These are phyloP conservation scores for Alloscopus bannaensis DNA, from an alignment of 2,888 invertebrate genomes.

Conservation along the genomic window DNA sequence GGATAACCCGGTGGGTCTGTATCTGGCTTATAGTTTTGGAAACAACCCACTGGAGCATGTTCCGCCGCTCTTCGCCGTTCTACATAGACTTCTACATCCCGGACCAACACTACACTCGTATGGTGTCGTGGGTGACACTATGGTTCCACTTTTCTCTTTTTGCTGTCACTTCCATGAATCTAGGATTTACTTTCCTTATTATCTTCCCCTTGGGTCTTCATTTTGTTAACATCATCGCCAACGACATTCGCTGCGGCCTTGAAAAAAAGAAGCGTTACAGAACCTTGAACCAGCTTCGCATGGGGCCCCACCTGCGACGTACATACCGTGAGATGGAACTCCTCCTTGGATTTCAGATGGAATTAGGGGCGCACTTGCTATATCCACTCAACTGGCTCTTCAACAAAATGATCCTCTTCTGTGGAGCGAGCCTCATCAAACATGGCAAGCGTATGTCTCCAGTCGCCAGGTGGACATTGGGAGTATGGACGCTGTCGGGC, in stretches of 20 bases:
- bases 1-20: background rate
- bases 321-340: constrained; percentile 26
- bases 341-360: constrained; percentile 5
- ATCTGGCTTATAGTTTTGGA: constrained; percentile 15
- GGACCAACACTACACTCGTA: constrained; percentile 12
- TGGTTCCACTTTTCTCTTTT: constrained; percentile 12
- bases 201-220: background rate
- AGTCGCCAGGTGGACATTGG: background rate
- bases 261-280: constrained; percentile 30
- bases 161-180: constrained; percentile 20
- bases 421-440: constrained; percentile 43
- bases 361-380: constrained; percentile 6
- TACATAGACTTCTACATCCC: constrained; percentile 51
- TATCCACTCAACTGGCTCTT: constrained; percentile 51
- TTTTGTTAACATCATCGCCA: constrained; percentile 14
- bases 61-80: constrained; percentile 29
- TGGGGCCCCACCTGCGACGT: constrained; percentile 26
- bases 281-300: constrained; percentile 29
- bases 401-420: constrained; percentile 39
- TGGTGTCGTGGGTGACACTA: background rate
- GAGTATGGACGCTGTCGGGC: constrained; percentile 30
- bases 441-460: constrained; percentile 27
- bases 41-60: background rate
- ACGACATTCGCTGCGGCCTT: constrained; percentile 33
- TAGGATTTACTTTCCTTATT: background rate